Evolutionary conservation across 2,113 vertebrate genomes (phyloP).

Genomic region (Poecile atricapillus): DNA sequence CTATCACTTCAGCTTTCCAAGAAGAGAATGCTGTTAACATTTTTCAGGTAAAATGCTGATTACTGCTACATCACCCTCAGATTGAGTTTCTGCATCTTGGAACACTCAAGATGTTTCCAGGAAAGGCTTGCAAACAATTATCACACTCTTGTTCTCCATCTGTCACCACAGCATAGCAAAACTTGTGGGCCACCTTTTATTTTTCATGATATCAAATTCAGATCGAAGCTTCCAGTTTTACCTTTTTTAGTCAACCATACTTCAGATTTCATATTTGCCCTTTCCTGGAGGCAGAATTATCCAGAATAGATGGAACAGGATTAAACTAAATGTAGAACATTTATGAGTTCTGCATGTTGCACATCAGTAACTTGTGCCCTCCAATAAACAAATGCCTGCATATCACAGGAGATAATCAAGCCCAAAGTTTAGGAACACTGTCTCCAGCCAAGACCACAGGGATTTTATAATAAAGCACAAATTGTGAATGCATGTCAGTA

Average conservation of each 20-base stretch:
- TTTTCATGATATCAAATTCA: not conserved
- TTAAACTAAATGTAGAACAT: not conserved
- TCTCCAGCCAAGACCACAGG: not conserved
- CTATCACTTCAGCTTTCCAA: not conserved
- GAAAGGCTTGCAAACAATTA: not conserved
- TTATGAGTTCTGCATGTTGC: not conserved
- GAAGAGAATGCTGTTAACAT: not conserved
- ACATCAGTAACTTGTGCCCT: not conserved
- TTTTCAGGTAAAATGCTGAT: not conserved
- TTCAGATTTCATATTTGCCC: not conserved
- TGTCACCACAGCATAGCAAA: not conserved
- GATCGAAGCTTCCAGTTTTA: not conserved
- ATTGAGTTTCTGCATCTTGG: not conserved
- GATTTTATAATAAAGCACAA: not conserved
- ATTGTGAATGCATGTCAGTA: not conserved
- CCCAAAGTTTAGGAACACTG: not conserved
- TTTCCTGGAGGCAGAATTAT: not conserved
- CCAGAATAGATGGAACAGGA: not conserved
- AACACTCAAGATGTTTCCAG: not conserved
- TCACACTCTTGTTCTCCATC: not conserved
- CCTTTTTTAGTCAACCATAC: not conserved
- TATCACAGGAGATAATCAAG: not conserved
- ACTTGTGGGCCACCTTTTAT: not conserved
- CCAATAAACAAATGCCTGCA: not conserved
- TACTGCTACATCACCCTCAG: not conserved